Evolutionary conservation across 2,888 invertebrate genomes (phyloP).

Genomic region (Polymixis flavicincta): DNA sequence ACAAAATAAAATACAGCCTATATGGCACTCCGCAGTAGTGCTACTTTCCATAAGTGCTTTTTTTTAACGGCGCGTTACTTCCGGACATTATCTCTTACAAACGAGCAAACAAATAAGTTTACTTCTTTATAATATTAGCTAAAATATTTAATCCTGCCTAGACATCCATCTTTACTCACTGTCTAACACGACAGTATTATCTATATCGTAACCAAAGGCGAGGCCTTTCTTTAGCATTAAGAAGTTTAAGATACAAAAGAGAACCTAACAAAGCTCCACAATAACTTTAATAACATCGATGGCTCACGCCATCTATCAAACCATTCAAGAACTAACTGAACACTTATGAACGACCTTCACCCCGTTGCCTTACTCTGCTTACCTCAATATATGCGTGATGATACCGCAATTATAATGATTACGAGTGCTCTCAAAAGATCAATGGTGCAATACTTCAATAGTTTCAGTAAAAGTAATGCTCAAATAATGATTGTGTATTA

Average conservation of each 20-base stretch:
- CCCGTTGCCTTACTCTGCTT: constrained; percentile 49
- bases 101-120: neutral
- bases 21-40: neutral
- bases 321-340: constrained; percentile 17
- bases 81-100: neutral
- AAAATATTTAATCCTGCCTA: neutral
- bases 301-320: constrained; percentile 41
- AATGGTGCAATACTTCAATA: constrained; percentile 52
- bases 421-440: constrained; percentile 50
- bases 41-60: neutral
- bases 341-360: constrained; percentile 55
- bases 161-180: neutral
- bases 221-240: no score
- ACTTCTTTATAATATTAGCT: neutral
- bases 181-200: no score
- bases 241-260: neutral
- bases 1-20: neutral
- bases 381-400: constrained; percentile 52
- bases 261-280: neutral
- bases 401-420: constrained; percentile 59
- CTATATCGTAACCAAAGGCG: neutral
- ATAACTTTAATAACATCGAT: constrained; percentile 39
- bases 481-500: constrained; percentile 43
- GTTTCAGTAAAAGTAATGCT: constrained; percentile 57
- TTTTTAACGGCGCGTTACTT: neutral